A percentile compares a stretch with the other conserved stretches of the same genome.
These are phyloP conservation scores for Eubucco bourcierii DNA, from an alignment of 2,113 vertebrate genomes.

Conservation along the genomic window DNA sequence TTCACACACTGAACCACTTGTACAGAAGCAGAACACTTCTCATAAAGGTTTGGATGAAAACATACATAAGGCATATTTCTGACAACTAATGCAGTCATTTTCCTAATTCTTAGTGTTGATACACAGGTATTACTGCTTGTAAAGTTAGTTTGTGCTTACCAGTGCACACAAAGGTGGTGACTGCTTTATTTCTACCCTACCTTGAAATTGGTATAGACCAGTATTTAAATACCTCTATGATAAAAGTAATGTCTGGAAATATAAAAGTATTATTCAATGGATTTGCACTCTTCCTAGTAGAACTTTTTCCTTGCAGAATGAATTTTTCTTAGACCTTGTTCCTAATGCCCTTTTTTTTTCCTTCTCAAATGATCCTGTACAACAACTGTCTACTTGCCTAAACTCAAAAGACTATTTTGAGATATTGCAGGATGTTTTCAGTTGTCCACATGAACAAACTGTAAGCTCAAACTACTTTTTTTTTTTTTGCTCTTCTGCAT, in stretches of 20 bases:
- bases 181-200: not conserved
- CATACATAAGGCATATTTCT: not conserved
- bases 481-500: not conserved
- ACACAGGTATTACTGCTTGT: not conserved
- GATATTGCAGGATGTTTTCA: not conserved
- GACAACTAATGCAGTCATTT: not conserved
- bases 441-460: not conserved
- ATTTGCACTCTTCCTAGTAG: not conserved
- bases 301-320: not conserved
- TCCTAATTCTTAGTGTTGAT: not conserved
- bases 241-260: not conserved
- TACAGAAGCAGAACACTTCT: not conserved
- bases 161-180: not conserved
- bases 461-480: not conserved
- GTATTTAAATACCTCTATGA: slow-evolving; percentile 3
- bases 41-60: not conserved
- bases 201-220: not conserved
- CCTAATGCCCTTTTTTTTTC: not conserved
- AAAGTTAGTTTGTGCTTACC: not conserved
- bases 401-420: not conserved
- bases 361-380: not conserved
- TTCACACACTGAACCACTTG: not conserved
- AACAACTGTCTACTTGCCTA: not conserved
- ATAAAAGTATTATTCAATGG: not conserved
- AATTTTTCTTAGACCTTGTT: not conserved